Evolutionary conservation across 2,797 vertebrate genomes (phyloP).

Genomic region (Brachyrhaphis roseni): DNA sequence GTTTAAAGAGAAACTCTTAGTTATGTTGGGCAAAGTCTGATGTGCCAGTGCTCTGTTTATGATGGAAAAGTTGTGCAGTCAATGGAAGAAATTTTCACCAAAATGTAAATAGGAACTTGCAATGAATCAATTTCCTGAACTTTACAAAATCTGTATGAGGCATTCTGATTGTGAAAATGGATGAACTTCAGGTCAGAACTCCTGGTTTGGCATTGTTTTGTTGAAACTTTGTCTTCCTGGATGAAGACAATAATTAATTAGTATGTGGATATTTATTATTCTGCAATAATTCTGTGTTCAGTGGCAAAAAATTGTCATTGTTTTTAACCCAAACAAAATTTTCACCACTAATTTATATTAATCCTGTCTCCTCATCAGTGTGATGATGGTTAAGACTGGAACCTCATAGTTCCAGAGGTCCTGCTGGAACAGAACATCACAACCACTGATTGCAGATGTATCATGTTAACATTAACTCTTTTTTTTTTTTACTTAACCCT

Average conservation of each 20-base stretch:
- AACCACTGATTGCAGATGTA: not conserved
- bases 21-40: constrained; percentile 4
- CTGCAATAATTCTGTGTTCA: not conserved
- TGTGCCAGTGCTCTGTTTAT: not conserved
- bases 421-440: not conserved
- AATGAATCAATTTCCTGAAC: not conserved
- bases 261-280: not conserved
- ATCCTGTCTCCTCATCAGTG: not conserved
- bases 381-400: not conserved
- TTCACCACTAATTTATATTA: not conserved
- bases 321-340: not conserved
- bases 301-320: not conserved
- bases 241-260: not conserved
- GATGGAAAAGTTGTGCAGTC: not conserved
- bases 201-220: not conserved
- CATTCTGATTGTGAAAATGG: not conserved
- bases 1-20: not conserved
- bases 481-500: not conserved
- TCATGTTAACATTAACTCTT: not conserved
- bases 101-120: not conserved
- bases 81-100: not conserved
- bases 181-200: not conserved
- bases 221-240: not conserved
- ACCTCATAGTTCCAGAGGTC: not conserved
- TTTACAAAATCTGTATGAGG: not conserved